These are phyloP conservation scores for Rhodeus uyekii DNA, from an alignment of 2,797 vertebrate genomes.

Conservation along the genomic window DNA sequence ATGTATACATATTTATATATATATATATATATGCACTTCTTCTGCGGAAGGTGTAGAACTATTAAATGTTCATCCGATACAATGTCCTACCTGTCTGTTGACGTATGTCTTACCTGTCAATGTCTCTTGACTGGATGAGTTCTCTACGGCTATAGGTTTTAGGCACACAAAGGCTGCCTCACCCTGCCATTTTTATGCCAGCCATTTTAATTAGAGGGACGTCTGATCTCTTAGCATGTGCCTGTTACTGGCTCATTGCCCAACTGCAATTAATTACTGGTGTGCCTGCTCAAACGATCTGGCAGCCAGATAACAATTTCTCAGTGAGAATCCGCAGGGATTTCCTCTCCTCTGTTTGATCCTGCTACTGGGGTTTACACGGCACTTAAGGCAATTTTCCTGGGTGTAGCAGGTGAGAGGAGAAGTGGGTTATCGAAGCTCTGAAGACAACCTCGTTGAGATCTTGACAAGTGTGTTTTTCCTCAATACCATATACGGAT, in stretches of 20 bases:
- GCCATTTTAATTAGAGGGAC: constrained; percentile 67
- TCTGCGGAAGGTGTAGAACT: no score
- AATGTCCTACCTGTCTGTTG: no score
- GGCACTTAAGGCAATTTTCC: constrained; percentile 18
- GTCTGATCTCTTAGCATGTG: constrained; percentile 61
- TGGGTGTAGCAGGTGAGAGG: constrained; percentile 3
- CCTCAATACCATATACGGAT: not conserved
- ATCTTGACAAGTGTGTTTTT: not conserved
- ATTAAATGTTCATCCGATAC: no score
- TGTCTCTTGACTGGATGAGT: not conserved
- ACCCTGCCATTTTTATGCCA: constrained; percentile 47
- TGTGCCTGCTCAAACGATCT: constrained; percentile 52
- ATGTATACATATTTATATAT: no score
- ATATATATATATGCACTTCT: no score
- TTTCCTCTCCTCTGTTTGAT: constrained; percentile 16
- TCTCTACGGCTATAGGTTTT: not conserved
- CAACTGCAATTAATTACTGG: constrained; percentile 60
- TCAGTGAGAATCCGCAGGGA: constrained; percentile 38
- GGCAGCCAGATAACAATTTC: constrained; percentile 55
- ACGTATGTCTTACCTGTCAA: no score
- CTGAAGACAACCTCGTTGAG: not conserved
- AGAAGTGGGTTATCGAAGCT: not conserved
- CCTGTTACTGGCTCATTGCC: constrained; percentile 60
- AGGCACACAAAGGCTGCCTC: not conserved
- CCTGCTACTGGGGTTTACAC: not conserved